phyloP scores from a whole-genome alignment of 2,113 vertebrate genomes.

The Pseudorasbora parva region DNA sequence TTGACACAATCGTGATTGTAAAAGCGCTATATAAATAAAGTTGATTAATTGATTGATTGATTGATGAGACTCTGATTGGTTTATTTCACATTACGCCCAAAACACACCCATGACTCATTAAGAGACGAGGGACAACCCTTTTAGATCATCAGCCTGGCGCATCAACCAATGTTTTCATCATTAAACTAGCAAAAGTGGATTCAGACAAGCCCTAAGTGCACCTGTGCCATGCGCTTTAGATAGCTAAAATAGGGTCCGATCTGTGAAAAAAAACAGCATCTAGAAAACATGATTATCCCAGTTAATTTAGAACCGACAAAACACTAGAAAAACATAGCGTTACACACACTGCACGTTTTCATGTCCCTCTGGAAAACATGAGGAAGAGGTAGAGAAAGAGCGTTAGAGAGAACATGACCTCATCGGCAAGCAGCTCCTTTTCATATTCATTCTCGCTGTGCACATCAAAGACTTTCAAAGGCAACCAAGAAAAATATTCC shows the following conservation, averaged over 20 bases:
- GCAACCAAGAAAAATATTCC: slow-evolving; percentile 62
- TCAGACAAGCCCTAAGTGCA: no score
- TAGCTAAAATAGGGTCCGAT: not conserved
- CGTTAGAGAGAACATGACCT: slow-evolving; percentile 47
- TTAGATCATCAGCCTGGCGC: no score
- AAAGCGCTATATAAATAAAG: no score
- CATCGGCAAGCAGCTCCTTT: slow-evolving; percentile 70
- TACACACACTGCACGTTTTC: not conserved
- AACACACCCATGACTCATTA: no score
- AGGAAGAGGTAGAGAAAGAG: slow-evolving; percentile 16
- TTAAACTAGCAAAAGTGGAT: no score
- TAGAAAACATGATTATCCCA: not conserved
- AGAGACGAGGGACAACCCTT: no score
- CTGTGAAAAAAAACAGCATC: not conserved
- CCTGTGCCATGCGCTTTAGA: no score
- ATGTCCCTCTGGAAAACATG: slow-evolving; percentile 11
- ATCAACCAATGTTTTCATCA: no score
- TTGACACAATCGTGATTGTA: no score
- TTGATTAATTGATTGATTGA: no score
- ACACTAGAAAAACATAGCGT: not conserved
- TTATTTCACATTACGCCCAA: no score
- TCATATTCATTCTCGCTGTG: slow-evolving; percentile 73
- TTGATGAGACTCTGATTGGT: no score
- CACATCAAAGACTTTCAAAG: slow-evolving; percentile 76
- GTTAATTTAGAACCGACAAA: not conserved